These are phyloP conservation scores for Drosophila gaucha DNA, from an alignment of 2,888 invertebrate species.

Conservation along the genomic window DNA sequence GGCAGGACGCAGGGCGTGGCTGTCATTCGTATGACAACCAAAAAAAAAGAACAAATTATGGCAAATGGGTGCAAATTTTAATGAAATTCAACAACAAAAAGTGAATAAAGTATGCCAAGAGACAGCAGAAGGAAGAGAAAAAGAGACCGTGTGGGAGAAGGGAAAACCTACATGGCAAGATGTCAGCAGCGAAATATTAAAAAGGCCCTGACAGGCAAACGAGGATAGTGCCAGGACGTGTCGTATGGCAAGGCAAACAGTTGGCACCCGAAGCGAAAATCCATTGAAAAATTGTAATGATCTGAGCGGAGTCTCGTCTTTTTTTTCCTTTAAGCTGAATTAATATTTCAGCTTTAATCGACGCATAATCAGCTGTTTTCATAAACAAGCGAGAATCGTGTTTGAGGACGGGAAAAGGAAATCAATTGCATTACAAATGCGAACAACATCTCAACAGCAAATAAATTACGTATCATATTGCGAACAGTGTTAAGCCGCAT, in stretches of 20 bases:
- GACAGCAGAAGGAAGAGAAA: constrained; percentile 10
- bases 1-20: constrained; percentile 15
- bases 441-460: constrained; percentile 31
- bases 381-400: constrained; percentile 16
- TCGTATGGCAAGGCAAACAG: constrained; percentile 16
- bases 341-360: constrained; percentile 33
- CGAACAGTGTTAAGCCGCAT: constrained; percentile 46
- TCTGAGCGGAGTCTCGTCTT: neutral
- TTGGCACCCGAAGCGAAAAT: constrained; percentile 16
- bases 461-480: constrained; percentile 52
- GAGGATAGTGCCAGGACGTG: constrained; percentile 33
- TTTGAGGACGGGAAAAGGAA: neutral
- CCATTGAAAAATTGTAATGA: constrained; percentile 4
- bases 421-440: constrained; percentile 39
- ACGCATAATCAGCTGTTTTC: constrained; percentile 34
- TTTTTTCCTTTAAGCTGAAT: neutral
- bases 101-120: constrained; percentile 45
- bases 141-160: neutral
- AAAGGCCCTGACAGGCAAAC: constrained; percentile 57
- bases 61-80: constrained; percentile 80
- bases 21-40: constrained; percentile 64
- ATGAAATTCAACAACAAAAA: constrained; percentile 74
- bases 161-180: constrained; percentile 41
- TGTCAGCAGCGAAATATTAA: constrained; percentile 72
- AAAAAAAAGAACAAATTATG: constrained; percentile 68